phyloP scores from a whole-genome alignment of 2,797 vertebrate genomes.

The Manis javanica region DNA sequence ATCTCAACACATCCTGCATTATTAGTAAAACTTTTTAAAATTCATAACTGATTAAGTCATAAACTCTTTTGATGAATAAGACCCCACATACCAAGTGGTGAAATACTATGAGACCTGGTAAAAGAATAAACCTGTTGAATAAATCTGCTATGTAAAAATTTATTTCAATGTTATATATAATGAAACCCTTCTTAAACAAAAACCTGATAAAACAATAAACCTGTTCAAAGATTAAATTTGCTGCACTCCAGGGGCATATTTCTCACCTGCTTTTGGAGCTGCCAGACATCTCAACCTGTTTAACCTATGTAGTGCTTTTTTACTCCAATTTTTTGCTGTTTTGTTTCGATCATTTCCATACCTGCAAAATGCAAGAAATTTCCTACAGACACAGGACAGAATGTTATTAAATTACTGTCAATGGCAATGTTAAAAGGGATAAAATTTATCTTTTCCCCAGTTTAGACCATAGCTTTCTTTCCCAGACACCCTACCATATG shows the following conservation, averaged over 20 bases:
- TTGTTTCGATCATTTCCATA: slow-evolving; percentile 44
- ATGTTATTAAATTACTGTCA: not conserved
- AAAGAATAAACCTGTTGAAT: slow-evolving; percentile 85
- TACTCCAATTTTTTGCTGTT: slow-evolving; percentile 45
- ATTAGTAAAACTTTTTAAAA: slow-evolving; percentile 86
- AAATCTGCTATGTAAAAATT: slow-evolving; percentile 85
- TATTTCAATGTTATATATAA: slow-evolving; percentile 82
- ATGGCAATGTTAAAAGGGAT: slow-evolving; percentile 41
- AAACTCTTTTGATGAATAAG: slow-evolving; percentile 85
- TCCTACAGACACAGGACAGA: slow-evolving; percentile 6
- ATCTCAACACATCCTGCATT: slow-evolving; percentile 78
- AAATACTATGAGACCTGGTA: slow-evolving; percentile 82
- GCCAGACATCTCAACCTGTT: slow-evolving; percentile 83
- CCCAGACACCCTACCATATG: not conserved
- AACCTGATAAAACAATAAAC: slow-evolving; percentile 85
- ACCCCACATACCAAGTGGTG: slow-evolving; percentile 78
- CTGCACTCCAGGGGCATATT: slow-evolving; percentile 80
- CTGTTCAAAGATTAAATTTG: slow-evolving; percentile 84
- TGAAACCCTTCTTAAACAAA: slow-evolving; percentile 85
- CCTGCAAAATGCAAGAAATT: slow-evolving; percentile 66
- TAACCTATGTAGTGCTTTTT: slow-evolving; percentile 77
- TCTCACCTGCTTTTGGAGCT: slow-evolving; percentile 82
- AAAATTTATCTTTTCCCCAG: slow-evolving; percentile 50
- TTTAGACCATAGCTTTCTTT: not conserved
- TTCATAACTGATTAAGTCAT: slow-evolving; percentile 86